phyloP scores from a whole-genome alignment of 2,797 vertebrate genomes.

The Periophthalmus magnuspinnatus region DNA sequence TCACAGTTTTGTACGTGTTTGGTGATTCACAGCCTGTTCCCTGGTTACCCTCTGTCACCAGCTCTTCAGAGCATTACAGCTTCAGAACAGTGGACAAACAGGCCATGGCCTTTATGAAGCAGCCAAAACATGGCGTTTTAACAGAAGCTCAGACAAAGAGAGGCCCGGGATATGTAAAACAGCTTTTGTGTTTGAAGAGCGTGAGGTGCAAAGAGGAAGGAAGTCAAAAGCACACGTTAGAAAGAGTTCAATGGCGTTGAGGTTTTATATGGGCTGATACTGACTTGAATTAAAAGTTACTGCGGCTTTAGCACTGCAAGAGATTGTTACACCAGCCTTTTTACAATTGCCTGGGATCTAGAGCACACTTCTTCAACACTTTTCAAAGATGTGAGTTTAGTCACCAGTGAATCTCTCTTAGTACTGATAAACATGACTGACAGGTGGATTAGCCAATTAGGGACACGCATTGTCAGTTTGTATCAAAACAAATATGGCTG shows the following conservation, averaged over 20 bases:
- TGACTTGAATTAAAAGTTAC: conserved; percentile 50
- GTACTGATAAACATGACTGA: no score
- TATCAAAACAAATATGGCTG: neutral
- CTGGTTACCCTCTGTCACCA: conserved; percentile 22
- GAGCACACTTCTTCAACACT: no score
- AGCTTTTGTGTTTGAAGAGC: conserved; percentile 23
- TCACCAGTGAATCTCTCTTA: no score
- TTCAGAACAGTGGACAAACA: conserved; percentile 18
- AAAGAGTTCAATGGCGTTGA: conserved; percentile 31
- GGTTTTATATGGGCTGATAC: conserved; percentile 47
- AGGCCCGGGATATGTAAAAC: conserved; percentile 27
- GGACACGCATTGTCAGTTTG: neutral
- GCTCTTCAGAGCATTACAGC: conserved; percentile 37
- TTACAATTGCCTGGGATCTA: no score
- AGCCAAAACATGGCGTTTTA: conserved; percentile 27
- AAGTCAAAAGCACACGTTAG: conserved; percentile 25
- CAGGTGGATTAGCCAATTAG: no score
- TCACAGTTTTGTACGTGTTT: conserved; percentile 31
- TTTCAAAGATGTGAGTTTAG: no score
- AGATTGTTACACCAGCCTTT: neutral
- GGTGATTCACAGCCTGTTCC: conserved; percentile 19
- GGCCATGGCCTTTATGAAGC: conserved; percentile 7
- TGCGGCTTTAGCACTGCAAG: conserved; percentile 23
- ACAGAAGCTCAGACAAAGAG: conserved; percentile 26
- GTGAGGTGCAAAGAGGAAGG: conserved; percentile 27